phyloP scores from a whole-genome alignment of 2,797 vertebrate genomes.

The Ambastaia sidthimunki region DNA sequence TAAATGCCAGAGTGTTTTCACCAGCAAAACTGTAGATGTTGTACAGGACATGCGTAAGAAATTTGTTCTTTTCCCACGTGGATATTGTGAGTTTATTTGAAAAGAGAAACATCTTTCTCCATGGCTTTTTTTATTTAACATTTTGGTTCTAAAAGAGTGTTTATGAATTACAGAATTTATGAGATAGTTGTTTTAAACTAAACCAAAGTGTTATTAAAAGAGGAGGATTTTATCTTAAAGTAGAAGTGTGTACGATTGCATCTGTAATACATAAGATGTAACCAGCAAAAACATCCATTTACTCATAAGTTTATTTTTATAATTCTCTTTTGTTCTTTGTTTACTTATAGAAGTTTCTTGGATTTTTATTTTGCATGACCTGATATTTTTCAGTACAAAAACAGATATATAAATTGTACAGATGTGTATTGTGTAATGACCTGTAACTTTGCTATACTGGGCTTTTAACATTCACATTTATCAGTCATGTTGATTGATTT shows the following conservation, averaged over 20 bases:
- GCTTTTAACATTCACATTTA: conserved; percentile 50
- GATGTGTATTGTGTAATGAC: conserved; percentile 58
- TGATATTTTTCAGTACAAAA: conserved; percentile 59
- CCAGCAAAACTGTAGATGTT: conserved; percentile 77
- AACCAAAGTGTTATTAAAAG: conserved; percentile 81
- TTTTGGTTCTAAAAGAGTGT: conserved; percentile 79
- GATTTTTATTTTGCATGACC: conserved; percentile 70
- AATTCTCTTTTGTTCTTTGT: conserved; percentile 58
- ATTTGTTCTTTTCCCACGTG: conserved; percentile 57
- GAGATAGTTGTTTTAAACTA: conserved; percentile 77
- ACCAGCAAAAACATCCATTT: conserved; percentile 70
- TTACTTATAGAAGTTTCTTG: conserved; percentile 55
- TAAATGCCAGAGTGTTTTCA: conserved; percentile 61
- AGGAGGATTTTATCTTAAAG: conserved; percentile 60
- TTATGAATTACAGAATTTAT: conserved; percentile 72
- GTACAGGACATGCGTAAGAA: conserved; percentile 74
- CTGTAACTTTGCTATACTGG: conserved; percentile 50
- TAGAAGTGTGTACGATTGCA: conserved; percentile 69
- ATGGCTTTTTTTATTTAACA: conserved; percentile 72
- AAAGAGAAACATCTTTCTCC: conserved; percentile 54
- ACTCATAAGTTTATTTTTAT: conserved; percentile 71
- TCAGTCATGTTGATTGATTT: conserved; percentile 52
- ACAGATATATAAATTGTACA: conserved; percentile 58
- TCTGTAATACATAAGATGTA: conserved; percentile 68
- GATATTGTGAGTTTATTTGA: conserved; percentile 56